Evolutionary conservation across 1,140 invertebrate species (phyloP), one percentile per base, ranked within the genome.

Genomic region (Campoletis sonorensis): DNA sequence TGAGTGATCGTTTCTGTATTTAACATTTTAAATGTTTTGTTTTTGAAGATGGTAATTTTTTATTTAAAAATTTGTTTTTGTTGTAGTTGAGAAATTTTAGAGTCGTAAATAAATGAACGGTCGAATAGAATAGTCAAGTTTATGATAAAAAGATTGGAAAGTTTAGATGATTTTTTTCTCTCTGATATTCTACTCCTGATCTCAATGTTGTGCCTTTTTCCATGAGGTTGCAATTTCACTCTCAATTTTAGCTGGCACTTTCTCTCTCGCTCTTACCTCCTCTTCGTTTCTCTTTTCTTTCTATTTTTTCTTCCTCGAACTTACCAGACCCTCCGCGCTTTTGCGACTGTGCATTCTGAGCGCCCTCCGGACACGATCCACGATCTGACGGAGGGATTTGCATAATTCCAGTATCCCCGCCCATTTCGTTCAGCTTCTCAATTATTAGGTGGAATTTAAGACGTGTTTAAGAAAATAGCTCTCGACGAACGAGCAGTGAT

Each of bases 371-470:
- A 89, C 84, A 89, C 85, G 90, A 91, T 90, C 85, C 83, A 13
- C 61, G 61, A 91, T 91, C 89, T 90, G 87, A 89, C 84, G 86
- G 80, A 27, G 61, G 87, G 79, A 91, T 91, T 91, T 91, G 89
- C 90, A 91, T 91, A 91, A 91, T 91, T 91, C 88, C 87, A 89
- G 89, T 88, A 89, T 89, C 89, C 84, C 89, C 86, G 87, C 87
- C 88, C 88, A 89, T 70, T 27, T 37, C 89, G 87, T 90, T 91
- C 89, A 90, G 89, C 89, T 91, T 18, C 88, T 89, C 90, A 89
- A 91, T 91, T 91, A 91, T 91, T 91, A 90, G 87, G 84, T 87
- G 88, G 90, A 91, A 91, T 91, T 91, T 91, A 90, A 91, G 89
- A 90, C 88, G 89, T 90, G 89, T 91, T 91, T 89, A 90, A 90